phyloP scores from a whole-genome alignment of 2,888 invertebrate genomes.

The Polydesmus complanatus region DNA sequence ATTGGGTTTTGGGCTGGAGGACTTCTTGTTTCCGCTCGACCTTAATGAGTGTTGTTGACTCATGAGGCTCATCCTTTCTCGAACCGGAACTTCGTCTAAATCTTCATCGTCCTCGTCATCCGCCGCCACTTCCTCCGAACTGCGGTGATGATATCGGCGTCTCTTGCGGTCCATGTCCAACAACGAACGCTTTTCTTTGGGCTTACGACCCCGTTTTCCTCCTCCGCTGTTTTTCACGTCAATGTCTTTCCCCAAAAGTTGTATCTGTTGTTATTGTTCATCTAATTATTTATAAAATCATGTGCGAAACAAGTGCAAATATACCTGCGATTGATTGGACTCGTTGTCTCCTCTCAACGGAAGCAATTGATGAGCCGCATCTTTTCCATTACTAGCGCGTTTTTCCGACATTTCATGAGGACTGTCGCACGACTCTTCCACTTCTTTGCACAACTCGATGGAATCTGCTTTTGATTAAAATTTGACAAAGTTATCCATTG shows the following conservation, averaged over 20 bases:
- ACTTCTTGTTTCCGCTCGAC: neutral
- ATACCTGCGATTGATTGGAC: no score
- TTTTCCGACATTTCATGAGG: neutral
- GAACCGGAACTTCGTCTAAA: neutral
- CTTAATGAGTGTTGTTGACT: neutral
- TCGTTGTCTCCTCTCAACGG: no score
- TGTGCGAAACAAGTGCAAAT: no score
- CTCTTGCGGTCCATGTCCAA: neutral
- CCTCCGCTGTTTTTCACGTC: neutral
- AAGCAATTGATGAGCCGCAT: neutral
- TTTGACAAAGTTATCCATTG: neutral
- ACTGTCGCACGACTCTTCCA: neutral
- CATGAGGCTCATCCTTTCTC: neutral
- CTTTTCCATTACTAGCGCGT: neutral
- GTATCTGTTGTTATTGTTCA: neutral
- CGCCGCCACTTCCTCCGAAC: neutral
- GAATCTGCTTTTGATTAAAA: neutral
- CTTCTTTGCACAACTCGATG: neutral
- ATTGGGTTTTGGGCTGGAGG: neutral
- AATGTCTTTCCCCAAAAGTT: neutral
- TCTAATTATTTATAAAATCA: no score
- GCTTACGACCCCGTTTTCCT: neutral
- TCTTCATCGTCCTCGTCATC: conserved; percentile 2
- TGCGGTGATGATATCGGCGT: neutral
- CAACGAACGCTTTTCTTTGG: neutral